phyloP scores from a whole-genome alignment of 2,113 vertebrate species.

The Tautogolabrus adspersus region DNA sequence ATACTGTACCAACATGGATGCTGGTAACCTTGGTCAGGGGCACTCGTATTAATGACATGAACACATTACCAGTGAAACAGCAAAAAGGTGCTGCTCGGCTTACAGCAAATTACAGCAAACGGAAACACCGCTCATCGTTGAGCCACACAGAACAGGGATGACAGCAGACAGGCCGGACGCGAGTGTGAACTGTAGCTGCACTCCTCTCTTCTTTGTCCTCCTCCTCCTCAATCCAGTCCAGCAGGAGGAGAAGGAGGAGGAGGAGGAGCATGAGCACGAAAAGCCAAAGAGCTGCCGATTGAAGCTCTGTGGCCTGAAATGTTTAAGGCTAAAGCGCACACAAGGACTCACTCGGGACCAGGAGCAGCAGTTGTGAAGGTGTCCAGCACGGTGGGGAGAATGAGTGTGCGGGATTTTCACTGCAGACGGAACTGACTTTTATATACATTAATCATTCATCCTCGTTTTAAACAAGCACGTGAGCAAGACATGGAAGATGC shows the following conservation, averaged over 20 bases:
- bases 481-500: slow-evolving; percentile 47
- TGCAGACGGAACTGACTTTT: slow-evolving; percentile 55
- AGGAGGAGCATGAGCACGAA: slow-evolving; percentile 5
- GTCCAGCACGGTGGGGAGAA: slow-evolving; percentile 37
- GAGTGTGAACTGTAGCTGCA: slow-evolving; percentile 47
- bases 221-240: slow-evolving; percentile 28
- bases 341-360: slow-evolving; percentile 25
- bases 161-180: slow-evolving; percentile 50
- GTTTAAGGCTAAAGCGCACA: slow-evolving; percentile 56
- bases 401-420: slow-evolving; percentile 43
- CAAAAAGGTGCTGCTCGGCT: slow-evolving; percentile 59
- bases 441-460: slow-evolving; percentile 62
- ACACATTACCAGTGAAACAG: slow-evolving; percentile 59
- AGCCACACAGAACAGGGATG: slow-evolving; percentile 56
- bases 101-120: slow-evolving; percentile 73
- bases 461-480: slow-evolving; percentile 51
- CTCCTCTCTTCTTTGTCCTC: slow-evolving; percentile 28
- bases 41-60: slow-evolving; percentile 47
- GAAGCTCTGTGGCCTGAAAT: slow-evolving; percentile 40
- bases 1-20: slow-evolving; percentile 57
- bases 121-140: slow-evolving; percentile 17
- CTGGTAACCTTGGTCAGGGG: slow-evolving; percentile 48
- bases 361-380: slow-evolving; percentile 51
- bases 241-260: slow-evolving; percentile 20
- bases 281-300: slow-evolving; percentile 22